Conservation (phyloP, 30 jellyfish, hydroid and myxozoan genomes). For the Aurelia aurita region DNA sequence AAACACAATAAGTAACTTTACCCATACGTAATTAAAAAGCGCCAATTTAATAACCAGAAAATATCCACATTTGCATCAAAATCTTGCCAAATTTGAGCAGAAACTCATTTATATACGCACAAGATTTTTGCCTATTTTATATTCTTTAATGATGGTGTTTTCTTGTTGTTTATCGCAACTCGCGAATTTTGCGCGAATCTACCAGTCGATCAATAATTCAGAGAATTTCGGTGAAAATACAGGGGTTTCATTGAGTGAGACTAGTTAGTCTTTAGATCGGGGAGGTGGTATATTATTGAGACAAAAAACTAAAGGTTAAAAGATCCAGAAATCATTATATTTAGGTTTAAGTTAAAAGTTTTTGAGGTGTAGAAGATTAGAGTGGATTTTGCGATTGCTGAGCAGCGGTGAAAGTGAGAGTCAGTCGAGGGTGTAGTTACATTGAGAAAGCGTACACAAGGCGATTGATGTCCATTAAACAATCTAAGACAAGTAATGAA, state of each 20-base stretch:
- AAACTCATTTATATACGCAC: too few species aligned
- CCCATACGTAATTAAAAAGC: too few species aligned
- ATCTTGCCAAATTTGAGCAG: too few species aligned
- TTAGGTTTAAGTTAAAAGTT: not conserved
- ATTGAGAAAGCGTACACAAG: conserved; percentile 56
- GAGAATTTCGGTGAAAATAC: not conserved
- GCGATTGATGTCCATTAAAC: conserved; percentile 5
- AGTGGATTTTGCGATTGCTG: conserved; percentile 3
- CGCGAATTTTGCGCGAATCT: not conserved
- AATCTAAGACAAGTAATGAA: conserved; percentile 47
- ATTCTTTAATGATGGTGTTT: too few species aligned
- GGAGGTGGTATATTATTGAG: conserved; percentile 35
- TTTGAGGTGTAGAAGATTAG: not conserved
- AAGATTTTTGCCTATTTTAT: too few species aligned
- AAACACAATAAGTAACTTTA: conserved; percentile 16
- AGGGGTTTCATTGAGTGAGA: conserved; percentile 30
- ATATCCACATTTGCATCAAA: too few species aligned
- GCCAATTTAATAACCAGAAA: too few species aligned
- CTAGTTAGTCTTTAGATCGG: conserved; percentile 11
- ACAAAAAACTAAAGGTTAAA: not conserved
- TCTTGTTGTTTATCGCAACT: too few species aligned
- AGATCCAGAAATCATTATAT: conserved; percentile 5
- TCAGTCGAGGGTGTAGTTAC: conserved; percentile 30
- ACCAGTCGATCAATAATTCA: conserved; percentile 53
- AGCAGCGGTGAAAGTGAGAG: not conserved